Evolutionary conservation across 2,113 vertebrate genomes (phyloP).

Genomic region (Oncorhynchus masou): DNA sequence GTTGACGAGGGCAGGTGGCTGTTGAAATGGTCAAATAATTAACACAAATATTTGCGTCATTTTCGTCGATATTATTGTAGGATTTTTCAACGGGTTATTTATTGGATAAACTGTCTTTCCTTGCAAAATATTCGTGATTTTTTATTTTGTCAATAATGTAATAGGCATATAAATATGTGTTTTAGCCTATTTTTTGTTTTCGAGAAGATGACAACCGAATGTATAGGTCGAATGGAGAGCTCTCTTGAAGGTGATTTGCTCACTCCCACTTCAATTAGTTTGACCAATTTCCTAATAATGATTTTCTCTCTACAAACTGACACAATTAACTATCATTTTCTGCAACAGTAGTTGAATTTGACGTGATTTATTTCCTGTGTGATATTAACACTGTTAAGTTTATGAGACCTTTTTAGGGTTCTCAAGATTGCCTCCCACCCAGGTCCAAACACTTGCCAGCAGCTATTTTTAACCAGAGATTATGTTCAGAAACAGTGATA

Average conservation of each 20-base stretch:
- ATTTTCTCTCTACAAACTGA: not conserved
- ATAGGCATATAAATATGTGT: too few relatives aligned
- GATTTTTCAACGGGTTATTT: not conserved
- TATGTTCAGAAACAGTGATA: conserved; percentile 48
- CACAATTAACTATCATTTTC: not conserved
- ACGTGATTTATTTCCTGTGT: not conserved
- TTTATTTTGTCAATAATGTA: too few relatives aligned
- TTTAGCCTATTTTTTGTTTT: too few relatives aligned
- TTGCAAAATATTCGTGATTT: too few relatives aligned
- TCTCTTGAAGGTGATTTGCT: too few relatives aligned
- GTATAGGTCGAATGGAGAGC: too few relatives aligned
- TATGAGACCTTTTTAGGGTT: conserved; percentile 73
- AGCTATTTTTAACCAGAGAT: conserved; percentile 72
- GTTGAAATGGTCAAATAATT: not conserved
- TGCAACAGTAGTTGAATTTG: not conserved
- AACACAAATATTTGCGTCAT: not conserved
- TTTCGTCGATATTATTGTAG: not conserved
- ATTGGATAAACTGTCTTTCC: not conserved
- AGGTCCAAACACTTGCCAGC: conserved; percentile 57
- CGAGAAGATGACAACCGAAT: too few relatives aligned
- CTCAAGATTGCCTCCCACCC: conserved; percentile 50
- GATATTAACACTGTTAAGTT: conserved; percentile 4
- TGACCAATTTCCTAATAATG: too few relatives aligned
- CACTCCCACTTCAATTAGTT: too few relatives aligned
- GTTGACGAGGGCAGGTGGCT: not conserved